Evolutionary conservation across 2,888 invertebrate species (phyloP).

Genomic region (Pinctada fucata): DNA sequence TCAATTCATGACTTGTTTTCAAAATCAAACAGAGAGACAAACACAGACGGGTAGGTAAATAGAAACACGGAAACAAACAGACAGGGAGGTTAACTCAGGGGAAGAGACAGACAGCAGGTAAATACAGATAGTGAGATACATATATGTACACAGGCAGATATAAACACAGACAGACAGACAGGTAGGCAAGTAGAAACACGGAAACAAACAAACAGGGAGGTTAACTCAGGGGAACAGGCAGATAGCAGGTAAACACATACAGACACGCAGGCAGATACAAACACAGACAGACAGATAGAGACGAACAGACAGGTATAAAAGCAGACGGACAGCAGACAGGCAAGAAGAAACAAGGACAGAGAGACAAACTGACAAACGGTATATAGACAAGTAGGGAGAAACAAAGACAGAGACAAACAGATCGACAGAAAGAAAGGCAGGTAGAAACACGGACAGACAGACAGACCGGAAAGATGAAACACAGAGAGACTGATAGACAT

Average conservation of each 20-base stretch:
- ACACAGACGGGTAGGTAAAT: background rate
- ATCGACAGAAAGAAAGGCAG: background rate
- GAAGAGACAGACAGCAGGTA: background rate
- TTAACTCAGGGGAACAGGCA: background rate
- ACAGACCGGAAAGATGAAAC: too few relatives aligned
- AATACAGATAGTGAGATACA: background rate
- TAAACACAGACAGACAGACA: too few relatives aligned
- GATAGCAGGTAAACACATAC: background rate
- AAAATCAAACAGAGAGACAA: too few relatives aligned
- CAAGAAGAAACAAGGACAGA: background rate
- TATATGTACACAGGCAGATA: background rate
- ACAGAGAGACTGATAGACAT: too few relatives aligned
- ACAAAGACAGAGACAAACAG: too few relatives aligned
- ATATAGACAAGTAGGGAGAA: background rate
- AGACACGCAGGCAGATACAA: too few relatives aligned
- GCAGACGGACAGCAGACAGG: background rate
- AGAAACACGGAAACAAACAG: background rate
- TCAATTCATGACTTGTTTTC: background rate
- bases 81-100: background rate
- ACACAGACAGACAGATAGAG: too few relatives aligned
- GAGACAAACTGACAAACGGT: background rate
- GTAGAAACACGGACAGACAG: background rate
- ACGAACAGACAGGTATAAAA: background rate
- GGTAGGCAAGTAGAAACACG: background rate
- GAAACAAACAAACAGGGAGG: background rate